A percentile compares a stretch with the other conserved stretches of the same genome.
Evolutionary conservation across 2,797 vertebrate species (phyloP).

Genomic region (Lindbergichthys nudifrons): DNA sequence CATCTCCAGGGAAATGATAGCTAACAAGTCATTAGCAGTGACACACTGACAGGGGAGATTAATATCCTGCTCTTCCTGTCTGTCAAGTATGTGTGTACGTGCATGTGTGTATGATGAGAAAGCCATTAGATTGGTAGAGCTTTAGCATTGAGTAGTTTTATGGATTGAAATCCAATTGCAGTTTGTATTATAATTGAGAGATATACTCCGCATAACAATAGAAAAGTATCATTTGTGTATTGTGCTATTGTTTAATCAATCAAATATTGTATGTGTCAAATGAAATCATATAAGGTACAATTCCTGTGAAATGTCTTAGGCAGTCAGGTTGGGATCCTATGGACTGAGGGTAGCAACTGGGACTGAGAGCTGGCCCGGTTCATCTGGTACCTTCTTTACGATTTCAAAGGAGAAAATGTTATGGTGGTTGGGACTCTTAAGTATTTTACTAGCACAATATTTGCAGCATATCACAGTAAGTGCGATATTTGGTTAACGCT

Average conservation of each 20-base stretch:
- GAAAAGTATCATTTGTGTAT: not conserved
- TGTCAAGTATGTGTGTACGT: not conserved
- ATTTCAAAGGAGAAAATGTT: too few species aligned
- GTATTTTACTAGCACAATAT: too few species aligned
- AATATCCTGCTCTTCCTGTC: conserved; percentile 18
- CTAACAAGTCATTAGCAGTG: conserved; percentile 13
- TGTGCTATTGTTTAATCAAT: not conserved
- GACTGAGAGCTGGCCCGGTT: too few species aligned
- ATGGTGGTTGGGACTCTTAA: too few species aligned
- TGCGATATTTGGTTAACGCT: too few species aligned
- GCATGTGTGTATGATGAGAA: not conserved
- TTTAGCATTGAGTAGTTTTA: not conserved
- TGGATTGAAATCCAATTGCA: not conserved
- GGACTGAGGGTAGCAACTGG: too few species aligned
- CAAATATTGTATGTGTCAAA: too few species aligned
- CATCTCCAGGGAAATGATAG: conserved; percentile 18
- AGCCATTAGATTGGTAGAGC: not conserved
- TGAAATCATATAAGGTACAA: too few species aligned
- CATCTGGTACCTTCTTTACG: too few species aligned
- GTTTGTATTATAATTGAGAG: conserved; percentile 1
- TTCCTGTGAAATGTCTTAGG: not conserved
- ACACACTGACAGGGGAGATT: conserved; percentile 15
- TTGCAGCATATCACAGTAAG: too few species aligned
- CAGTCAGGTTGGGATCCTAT: too few species aligned
- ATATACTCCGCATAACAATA: not conserved